Evolutionary conservation across 2,888 invertebrate genomes (phyloP), one percentile per base, ranked within the genome.

Genomic region (Cataglyphis rosenhaueri): DNA sequence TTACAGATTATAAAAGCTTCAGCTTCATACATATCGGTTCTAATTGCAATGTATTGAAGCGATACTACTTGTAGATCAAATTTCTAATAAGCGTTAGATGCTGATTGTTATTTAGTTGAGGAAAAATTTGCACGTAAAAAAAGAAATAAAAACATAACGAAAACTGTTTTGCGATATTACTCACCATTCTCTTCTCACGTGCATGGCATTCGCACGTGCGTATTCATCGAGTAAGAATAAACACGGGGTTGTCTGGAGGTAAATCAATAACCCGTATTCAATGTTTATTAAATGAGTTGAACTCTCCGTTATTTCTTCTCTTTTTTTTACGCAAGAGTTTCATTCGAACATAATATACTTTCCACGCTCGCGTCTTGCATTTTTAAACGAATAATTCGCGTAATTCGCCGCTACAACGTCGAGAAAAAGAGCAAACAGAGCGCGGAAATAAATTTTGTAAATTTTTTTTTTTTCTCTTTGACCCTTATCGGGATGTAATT

Each of bases 1-100:
- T 70, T 85, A 12, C 48, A 88, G 88, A 76, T 88, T 15, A 18
- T 87, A 41, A 89, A 82, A 68, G 84, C 82, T 61, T 86, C 86
- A 3, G 83, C 82, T 12, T 85, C 85, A 8, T 88, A 87, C 5
- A 41, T 84, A 9, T 87, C 86, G 5, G 76, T 86, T 4, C n/a
- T 86, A 3, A 71, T 76, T 9, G 87, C 86, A 1, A 86, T 81
- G 64, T 57, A 64, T 12, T 86, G 44, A 85, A 57, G 1, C 18
- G 0, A 0, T 48, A 29, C 25, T 59, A 12, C 57, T 12, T 29
- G 25, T 32, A 52, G 10, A 52, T 41, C 8, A 4, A 62, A 70
- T 21, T 44, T 70, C 12, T 21, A 66, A 48, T 35, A 9, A 32
- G 32, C 6, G 21, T 55, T 48, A 48, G 32, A 6, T 29, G 0